Percentiles rank a stretch among this genome's conserved stretches.
Evolutionary conservation across 2,888 invertebrate species (phyloP).

Genomic region (Oscheius onirici): DNA sequence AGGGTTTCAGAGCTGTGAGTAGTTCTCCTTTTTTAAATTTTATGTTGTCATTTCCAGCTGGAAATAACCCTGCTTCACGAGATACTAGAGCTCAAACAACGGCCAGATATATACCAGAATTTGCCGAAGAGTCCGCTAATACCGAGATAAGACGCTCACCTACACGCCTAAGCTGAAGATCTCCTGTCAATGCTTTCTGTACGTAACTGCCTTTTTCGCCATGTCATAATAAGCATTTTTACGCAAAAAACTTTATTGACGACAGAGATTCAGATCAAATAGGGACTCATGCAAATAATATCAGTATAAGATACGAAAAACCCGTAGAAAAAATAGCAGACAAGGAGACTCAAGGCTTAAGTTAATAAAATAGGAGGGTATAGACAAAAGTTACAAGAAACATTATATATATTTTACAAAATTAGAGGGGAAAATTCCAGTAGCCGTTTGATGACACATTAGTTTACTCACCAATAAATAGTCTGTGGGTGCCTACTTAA

Average conservation of each 20-base stretch:
- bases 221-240: too few relatives aligned
- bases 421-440: too few relatives aligned
- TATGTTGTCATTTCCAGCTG: conserved; percentile 9
- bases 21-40: not conserved
- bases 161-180: not conserved
- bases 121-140: conserved; percentile 10
- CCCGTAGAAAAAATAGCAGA: not conserved
- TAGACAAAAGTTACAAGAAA: too few relatives aligned
- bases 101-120: conserved; percentile 21
- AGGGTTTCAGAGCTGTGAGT: conserved; percentile 13
- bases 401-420: too few relatives aligned
- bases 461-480: too few relatives aligned
- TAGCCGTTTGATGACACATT: too few relatives aligned
- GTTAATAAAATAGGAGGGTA: not conserved
- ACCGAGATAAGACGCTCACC: not conserved
- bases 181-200: conserved; percentile 6
- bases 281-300: too few relatives aligned
- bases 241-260: too few relatives aligned
- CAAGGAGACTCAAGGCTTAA: not conserved
- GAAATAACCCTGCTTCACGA: conserved; percentile 23
- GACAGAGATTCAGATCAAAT: too few relatives aligned
- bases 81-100: conserved; percentile 10
- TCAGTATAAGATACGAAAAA: not conserved
- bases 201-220: not conserved
- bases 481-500: too few relatives aligned